Evolutionary conservation across 2,888 invertebrate species (phyloP).

Genomic region (Teinopalpus imperialis): DNA sequence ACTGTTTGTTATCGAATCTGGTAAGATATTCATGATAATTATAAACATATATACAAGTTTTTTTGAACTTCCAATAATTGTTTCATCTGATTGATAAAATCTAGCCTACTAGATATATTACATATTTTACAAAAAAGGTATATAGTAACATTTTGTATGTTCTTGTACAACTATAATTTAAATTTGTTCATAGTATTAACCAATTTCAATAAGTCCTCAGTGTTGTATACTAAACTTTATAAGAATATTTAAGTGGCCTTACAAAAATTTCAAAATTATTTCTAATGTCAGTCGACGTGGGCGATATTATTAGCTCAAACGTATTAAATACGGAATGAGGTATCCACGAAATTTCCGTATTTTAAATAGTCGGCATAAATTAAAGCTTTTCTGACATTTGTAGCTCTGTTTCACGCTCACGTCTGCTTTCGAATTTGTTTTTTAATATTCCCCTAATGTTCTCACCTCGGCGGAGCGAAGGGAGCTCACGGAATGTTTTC

Average conservation of each 20-base stretch:
- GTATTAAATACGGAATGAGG: conserved; percentile 40
- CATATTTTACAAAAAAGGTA: too few species aligned
- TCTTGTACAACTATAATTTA: too few species aligned
- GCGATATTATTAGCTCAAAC: conserved; percentile 46
- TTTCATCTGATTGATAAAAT: too few species aligned
- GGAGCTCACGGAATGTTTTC: conserved; percentile 35
- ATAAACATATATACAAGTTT: too few species aligned
- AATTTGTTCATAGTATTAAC: not conserved
- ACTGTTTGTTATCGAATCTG: too few species aligned
- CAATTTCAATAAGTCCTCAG: conserved; percentile 11
- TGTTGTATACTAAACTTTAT: conserved; percentile 12
- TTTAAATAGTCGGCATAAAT: conserved; percentile 57
- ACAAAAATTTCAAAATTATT: conserved; percentile 23
- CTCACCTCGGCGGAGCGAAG: conserved; percentile 37
- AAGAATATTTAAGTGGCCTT: conserved; percentile 6
- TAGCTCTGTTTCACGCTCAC: conserved; percentile 46
- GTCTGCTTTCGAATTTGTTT: conserved; percentile 40
- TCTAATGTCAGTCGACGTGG: conserved; percentile 34
- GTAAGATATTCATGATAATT: too few species aligned
- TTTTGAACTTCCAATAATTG: too few species aligned
- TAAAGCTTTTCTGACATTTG: conserved; percentile 57
- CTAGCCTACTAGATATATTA: too few species aligned
- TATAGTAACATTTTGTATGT: too few species aligned
- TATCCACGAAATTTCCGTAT: conserved; percentile 53
- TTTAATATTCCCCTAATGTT: conserved; percentile 34